These are phyloP conservation scores for Sinocyclocheilus maitianheensis DNA, from an alignment of 2,113 vertebrate genomes.

Conservation along the genomic window DNA sequence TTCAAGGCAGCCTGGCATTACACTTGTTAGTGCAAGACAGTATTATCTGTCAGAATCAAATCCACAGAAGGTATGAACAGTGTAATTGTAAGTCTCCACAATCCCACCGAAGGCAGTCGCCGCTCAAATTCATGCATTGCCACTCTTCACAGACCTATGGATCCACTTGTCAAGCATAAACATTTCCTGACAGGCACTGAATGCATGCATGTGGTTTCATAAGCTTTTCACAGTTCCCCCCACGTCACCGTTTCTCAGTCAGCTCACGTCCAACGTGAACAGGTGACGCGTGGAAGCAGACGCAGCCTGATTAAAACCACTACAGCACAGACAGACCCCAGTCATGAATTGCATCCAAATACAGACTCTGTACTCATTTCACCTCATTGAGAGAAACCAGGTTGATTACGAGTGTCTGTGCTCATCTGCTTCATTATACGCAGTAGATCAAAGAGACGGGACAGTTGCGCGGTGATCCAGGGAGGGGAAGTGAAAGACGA, in stretches of 20 bases:
- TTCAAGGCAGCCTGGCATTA: slow-evolving; percentile 67
- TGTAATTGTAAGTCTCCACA: slow-evolving; percentile 62
- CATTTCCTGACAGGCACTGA: slow-evolving; percentile 53
- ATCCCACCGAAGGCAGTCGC: slow-evolving; percentile 61
- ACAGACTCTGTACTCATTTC: slow-evolving; percentile 1
- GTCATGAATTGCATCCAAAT: slow-evolving; percentile 56
- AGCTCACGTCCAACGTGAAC: slow-evolving; percentile 54
- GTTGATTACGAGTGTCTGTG: slow-evolving; percentile 12
- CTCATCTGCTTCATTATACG: slow-evolving; percentile 10
- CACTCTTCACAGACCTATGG: slow-evolving; percentile 36
- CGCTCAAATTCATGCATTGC: slow-evolving; percentile 54
- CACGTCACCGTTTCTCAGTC: slow-evolving; percentile 52
- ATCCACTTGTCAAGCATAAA: slow-evolving; percentile 49
- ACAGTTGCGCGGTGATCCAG: neutral
- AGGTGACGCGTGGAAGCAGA: slow-evolving; percentile 59
- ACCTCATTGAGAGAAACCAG: slow-evolving; percentile 22
- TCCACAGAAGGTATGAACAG: slow-evolving; percentile 58
- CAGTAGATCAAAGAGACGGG: slow-evolving; percentile 15
- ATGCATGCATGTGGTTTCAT: slow-evolving; percentile 33
- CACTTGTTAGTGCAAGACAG: slow-evolving; percentile 71
- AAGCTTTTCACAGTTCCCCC: slow-evolving; percentile 34
- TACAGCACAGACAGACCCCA: slow-evolving; percentile 22
- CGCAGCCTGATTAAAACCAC: slow-evolving; percentile 66
- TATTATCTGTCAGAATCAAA: slow-evolving; percentile 74
- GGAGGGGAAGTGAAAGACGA: slow-evolving; percentile 3